Conservation (phyloP, 2,797 vertebrate genomes). For the Lycodopsis pacificus region DNA sequence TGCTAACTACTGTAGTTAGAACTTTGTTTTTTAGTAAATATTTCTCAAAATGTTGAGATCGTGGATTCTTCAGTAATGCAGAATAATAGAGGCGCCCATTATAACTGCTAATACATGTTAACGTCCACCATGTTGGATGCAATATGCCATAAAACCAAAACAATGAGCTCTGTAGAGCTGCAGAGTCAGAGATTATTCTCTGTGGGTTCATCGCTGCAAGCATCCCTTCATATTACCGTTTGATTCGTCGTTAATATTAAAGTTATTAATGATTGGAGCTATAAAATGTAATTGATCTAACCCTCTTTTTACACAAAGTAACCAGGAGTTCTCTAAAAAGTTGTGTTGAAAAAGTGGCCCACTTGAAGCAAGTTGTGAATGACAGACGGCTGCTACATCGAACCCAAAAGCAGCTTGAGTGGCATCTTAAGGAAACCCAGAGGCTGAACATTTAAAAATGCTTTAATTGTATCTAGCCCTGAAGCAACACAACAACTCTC, state of each 20-base stretch:
- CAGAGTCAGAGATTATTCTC: neutral
- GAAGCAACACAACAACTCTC: conserved; percentile 16
- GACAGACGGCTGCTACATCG: neutral
- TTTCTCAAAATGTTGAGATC: neutral
- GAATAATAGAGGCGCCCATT: neutral
- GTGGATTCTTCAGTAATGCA: neutral
- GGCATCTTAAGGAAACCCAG: neutral
- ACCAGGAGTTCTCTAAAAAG: neutral
- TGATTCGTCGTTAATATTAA: neutral
- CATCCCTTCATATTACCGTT: neutral
- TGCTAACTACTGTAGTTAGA: neutral
- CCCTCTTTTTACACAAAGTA: neutral
- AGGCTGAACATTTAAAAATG: conserved; percentile 23
- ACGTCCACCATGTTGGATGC: neutral
- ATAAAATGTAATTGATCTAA: neutral
- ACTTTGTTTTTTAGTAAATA: too few species aligned
- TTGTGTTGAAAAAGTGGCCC: neutral
- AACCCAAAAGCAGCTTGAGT: neutral
- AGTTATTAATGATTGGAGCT: neutral
- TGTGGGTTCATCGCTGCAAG: neutral
- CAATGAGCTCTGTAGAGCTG: neutral
- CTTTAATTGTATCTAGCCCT: conserved; percentile 27
- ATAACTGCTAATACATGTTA: neutral
- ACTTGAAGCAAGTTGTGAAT: neutral
- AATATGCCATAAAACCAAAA: neutral